Percentiles rank a stretch among this genome's conserved stretches.
Evolutionary conservation across 2,797 vertebrate species (phyloP).

Genomic region (Xiphorhynchus erythropygius): DNA sequence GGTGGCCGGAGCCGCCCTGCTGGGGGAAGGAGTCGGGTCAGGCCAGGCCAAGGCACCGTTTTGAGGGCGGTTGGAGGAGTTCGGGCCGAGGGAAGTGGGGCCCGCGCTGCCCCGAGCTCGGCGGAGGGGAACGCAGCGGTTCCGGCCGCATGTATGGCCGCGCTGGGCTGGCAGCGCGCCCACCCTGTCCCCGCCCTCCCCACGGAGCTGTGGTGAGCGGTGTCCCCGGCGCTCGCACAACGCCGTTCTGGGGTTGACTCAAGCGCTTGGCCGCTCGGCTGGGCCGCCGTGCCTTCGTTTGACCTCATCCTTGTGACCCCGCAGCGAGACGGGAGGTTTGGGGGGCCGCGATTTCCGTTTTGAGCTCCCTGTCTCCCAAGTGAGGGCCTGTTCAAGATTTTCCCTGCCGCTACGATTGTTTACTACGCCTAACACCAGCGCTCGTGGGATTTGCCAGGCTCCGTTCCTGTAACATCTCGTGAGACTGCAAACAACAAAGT

Average conservation of each 20-base stretch:
- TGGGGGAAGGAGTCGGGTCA: neutral
- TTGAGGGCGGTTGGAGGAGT: neutral
- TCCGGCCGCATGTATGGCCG: neutral
- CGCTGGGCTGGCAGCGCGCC: neutral
- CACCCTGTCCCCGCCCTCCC: neutral
- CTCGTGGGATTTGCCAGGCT: neutral
- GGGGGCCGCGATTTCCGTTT: neutral
- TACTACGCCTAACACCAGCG: accelerated
- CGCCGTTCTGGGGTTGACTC: neutral
- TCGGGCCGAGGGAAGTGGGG: accelerated
- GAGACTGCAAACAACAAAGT: neutral
- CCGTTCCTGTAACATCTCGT: accelerated
- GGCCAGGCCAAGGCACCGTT: neutral
- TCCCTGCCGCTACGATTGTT: neutral
- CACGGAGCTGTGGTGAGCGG: neutral
- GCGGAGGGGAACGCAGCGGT: neutral
- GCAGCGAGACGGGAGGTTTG: neutral
- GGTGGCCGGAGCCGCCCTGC: constrained; percentile 72
- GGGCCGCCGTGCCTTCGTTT: neutral
- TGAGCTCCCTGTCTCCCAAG: accelerated
- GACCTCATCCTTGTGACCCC: neutral
- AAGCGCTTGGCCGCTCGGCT: neutral
- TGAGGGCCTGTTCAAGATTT: neutral
- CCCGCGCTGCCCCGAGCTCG: accelerated
- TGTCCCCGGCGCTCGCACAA: neutral